These are phyloP conservation scores for Cheirogaleus major DNA, from an alignment of 2,797 vertebrate species.

Conservation along the genomic window DNA sequence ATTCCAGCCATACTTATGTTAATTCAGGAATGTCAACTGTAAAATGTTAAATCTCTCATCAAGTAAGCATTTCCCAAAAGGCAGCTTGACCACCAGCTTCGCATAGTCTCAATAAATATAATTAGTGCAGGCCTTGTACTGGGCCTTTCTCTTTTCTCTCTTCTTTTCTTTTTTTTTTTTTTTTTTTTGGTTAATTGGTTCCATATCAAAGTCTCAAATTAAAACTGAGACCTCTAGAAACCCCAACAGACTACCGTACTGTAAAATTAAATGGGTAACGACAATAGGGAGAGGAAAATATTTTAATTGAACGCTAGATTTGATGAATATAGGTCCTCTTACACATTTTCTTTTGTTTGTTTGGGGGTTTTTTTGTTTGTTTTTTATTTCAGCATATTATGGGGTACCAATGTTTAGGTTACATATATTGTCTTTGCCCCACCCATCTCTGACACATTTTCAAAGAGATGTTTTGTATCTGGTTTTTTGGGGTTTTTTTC, in stretches of 20 bases:
- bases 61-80: slow-evolving; percentile 66
- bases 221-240: slow-evolving; percentile 51
- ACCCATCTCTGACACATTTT: not conserved
- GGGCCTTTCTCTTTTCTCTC: not conserved
- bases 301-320: slow-evolving; percentile 20
- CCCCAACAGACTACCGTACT: not conserved
- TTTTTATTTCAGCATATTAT: too few relatives aligned
- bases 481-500: not conserved
- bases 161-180: not conserved
- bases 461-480: not conserved
- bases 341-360: slow-evolving; percentile 2
- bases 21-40: slow-evolving; percentile 71
- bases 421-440: too few relatives aligned
- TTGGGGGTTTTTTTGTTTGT: too few relatives aligned
- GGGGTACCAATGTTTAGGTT: too few relatives aligned
- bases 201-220: slow-evolving; percentile 48
- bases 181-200: not conserved
- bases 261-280: slow-evolving; percentile 30
- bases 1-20: slow-evolving; percentile 74
- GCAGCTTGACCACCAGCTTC: slow-evolving; percentile 46
- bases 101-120: slow-evolving; percentile 46
- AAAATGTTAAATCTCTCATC: slow-evolving; percentile 74
- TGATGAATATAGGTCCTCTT: slow-evolving; percentile 3
- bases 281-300: not conserved
- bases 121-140: not conserved